Conservation (phyloP, 2,797 vertebrate genomes). For the Poecilia velifera region DNA sequence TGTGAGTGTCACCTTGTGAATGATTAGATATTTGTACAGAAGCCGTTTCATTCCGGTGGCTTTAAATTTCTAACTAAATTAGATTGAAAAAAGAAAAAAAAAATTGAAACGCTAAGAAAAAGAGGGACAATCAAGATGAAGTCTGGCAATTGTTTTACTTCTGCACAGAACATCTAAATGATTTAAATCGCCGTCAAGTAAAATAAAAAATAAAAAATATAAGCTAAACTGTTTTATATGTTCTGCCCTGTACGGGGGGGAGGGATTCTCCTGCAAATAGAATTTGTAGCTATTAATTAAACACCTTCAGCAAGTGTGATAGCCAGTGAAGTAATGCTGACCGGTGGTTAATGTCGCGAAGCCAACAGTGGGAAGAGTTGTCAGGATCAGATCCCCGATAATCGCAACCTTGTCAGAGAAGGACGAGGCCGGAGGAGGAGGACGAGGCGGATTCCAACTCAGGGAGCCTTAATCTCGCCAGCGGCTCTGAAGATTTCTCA, state of each 20-base stretch:
- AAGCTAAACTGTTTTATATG: constrained; percentile 27
- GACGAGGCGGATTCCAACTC: constrained; percentile 59
- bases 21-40: constrained; percentile 64
- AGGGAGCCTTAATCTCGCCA: constrained; percentile 56
- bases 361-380: constrained; percentile 60
- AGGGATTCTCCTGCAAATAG: constrained; percentile 48
- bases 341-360: constrained; percentile 48
- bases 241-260: constrained; percentile 20
- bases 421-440: constrained; percentile 60
- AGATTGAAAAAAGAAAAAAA: constrained; percentile 26
- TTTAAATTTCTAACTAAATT: constrained; percentile 44
- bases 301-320: constrained; percentile 66
- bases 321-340: constrained; percentile 60
- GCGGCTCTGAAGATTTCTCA: constrained; percentile 61
- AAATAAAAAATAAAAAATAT: constrained; percentile 39
- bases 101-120: neutral
- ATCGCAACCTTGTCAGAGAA: constrained; percentile 58
- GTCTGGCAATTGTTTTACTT: neutral
- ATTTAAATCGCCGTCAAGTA: constrained; percentile 23
- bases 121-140: constrained; percentile 5
- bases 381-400: constrained; percentile 66
- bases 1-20: constrained; percentile 71
- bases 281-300: constrained; percentile 69
- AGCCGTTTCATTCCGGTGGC: constrained; percentile 30
- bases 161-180: constrained; percentile 16